Conservation (phyloP, 2,113 vertebrate species). For the Cynopterus brachyotis region DNA sequence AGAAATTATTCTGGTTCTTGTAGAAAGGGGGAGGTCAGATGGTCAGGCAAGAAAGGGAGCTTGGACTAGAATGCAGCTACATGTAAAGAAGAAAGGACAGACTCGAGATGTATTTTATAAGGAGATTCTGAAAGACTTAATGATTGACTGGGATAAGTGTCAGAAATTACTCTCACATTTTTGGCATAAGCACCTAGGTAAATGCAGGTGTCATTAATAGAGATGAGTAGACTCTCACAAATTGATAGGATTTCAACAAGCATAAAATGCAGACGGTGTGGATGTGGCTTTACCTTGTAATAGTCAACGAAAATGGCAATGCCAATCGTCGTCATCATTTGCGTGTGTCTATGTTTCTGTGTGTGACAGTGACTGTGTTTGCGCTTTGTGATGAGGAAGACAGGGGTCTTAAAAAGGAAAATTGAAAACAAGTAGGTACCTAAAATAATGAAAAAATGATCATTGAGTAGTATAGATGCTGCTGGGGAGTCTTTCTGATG, state of each 20-base stretch:
- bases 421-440: slow-evolving; percentile 45
- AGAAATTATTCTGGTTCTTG: background rate
- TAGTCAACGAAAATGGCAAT: background rate
- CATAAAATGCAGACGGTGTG: background rate
- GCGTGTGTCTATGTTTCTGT: background rate
- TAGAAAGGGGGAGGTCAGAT: background rate
- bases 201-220: background rate
- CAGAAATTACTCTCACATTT: background rate
- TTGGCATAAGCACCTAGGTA: background rate
- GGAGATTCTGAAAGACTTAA: background rate
- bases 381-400: background rate
- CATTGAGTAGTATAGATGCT: slow-evolving; percentile 41
- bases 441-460: slow-evolving; percentile 68
- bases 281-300: background rate
- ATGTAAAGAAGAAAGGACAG: background rate
- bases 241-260: background rate
- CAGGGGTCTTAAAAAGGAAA: slow-evolving; percentile 29
- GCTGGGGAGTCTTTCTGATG: slow-evolving; percentile 62
- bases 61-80: background rate
- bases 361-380: background rate
- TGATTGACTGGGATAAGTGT: background rate
- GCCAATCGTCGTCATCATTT: background rate
- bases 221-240: background rate
- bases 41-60: background rate
- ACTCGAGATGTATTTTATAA: background rate